Base-by-base conservation (phyloP, 2,888 invertebrate genomes). In the Amiota communis region DNA sequence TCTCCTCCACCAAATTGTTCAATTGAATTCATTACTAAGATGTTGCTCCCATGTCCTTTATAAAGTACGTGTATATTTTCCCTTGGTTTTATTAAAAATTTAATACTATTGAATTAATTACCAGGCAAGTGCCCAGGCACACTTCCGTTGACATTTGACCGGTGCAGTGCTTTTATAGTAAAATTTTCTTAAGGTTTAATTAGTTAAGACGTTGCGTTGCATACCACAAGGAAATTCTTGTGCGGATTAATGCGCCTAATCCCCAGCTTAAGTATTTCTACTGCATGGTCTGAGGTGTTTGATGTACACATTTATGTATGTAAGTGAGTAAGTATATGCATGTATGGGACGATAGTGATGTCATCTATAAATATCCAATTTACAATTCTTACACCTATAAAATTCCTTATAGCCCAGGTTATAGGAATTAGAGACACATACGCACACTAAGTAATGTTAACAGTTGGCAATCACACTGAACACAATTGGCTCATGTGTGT, bases 171-270 rank as follows among this genome's bases (percentile, higher is more conserved):
- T 68, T 68, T 68, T 68, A 68, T 68, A 68, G 67, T 68, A 6
- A 48, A 12, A 53, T 10, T 51, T 23, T 15, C 59, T 68, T 51
- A 46, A 23, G 17, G 13, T 68, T 20, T 53, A 68, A 68, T 68
- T 68, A 51, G 36, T 68, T 47, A 13, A 12, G 13, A 48, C 36
- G 36, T 36, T 36, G 23, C 51, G n/a, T 13, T 23, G 53, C 53
- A 68, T 68, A 68, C 63, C 47, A 36, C n/a, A 23, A 23, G 20
- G 51, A 68, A 68, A 68, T 65, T 48, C 65, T 65, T 65, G 48
- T 12, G 12, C 67, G 67, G 67, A 23, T 68, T 68, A 68, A 36
- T 17, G 53, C 17, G 51, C 2, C 53, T 68, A 48, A 70, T 59
- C 70, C 63, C 53, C 67, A 57, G 70, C 74, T 36, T 36, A 36